Base-by-base conservation (phyloP, 1,140 invertebrate genomes). In the Acromyrmex echinatior region DNA sequence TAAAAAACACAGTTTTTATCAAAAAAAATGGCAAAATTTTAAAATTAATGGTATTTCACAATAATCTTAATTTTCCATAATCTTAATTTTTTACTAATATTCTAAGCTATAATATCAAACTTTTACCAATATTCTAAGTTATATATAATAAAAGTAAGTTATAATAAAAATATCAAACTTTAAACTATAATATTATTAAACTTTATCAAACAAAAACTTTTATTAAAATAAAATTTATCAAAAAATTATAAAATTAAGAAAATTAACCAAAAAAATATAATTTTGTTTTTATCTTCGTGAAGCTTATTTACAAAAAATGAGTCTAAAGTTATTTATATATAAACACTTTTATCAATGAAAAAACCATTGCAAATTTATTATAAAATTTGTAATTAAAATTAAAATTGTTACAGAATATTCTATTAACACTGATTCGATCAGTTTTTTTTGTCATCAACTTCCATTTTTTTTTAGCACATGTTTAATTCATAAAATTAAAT, bases 191-290 rank as follows among this genome's bases (percentile, higher is more conserved):
- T 35, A 35, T 35, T 7, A 58, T 14, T 3, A 53, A 73, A 53
- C 1, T n/a, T 10, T 28, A 28, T 49, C 3, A 16, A 71, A 71
- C 16, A 3, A 73, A n/a, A 56, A 74, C 12, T 73, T 16, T 28
- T 18, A 28, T 71, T 71, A 3, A 58, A 56, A 73, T 73, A n/a
- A 58, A 68, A 14, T 14, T 74, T 74, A 74, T 1, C 12, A 31
- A 31, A 5, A 31, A 31, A 31, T 31, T 31, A 31, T 31, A 31
- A 31, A 31, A 31, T 31, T 31, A 4, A 31, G 18, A 5, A 74
- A 16, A 58, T 76, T 76, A 39, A 56, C 1, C 28, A 28, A 31
- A 25, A 25, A 2, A 25, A 10, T 12, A 35, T 7, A 2, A 35
- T 76, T 10, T 73, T 60, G n/a, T 21, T 31, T 35, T 16, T 76